Conservation (phyloP, 2,797 vertebrate genomes). For the Peromyscus eremicus region DNA sequence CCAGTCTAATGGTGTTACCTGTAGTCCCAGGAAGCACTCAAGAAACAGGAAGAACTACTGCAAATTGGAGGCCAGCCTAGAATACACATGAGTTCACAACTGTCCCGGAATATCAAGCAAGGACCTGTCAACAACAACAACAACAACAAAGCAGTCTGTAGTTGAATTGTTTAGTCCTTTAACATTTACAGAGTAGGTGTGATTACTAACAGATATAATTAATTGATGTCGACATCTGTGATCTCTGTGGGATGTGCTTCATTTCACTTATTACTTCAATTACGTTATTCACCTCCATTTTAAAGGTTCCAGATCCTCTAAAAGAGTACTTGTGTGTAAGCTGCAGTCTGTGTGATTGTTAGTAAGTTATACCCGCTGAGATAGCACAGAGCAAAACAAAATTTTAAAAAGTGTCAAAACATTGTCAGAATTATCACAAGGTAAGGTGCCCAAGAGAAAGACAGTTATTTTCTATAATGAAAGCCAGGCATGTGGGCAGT, state of each 20-base stretch:
- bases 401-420: slow-evolving; percentile 19
- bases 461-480: background rate
- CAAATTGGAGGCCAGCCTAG: too few species aligned
- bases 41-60: background rate
- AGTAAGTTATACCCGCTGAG: background rate
- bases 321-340: background rate
- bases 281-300: background rate
- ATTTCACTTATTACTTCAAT: background rate
- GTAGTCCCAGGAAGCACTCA: background rate
- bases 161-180: background rate
- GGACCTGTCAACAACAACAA: background rate
- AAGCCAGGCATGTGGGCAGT: background rate
- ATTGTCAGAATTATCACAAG: background rate
- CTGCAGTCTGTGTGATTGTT: background rate
- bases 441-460: background rate
- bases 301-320: background rate
- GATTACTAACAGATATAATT: background rate
- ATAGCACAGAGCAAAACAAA: background rate
- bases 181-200: background rate
- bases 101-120: background rate
- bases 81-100: background rate
- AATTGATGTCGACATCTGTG: background rate
- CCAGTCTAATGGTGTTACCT: too few species aligned
- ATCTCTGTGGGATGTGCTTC: background rate
- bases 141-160: background rate